Base-by-base conservation (phyloP, 2,113 vertebrate species). In the Psilopogon haemacephalus region DNA sequence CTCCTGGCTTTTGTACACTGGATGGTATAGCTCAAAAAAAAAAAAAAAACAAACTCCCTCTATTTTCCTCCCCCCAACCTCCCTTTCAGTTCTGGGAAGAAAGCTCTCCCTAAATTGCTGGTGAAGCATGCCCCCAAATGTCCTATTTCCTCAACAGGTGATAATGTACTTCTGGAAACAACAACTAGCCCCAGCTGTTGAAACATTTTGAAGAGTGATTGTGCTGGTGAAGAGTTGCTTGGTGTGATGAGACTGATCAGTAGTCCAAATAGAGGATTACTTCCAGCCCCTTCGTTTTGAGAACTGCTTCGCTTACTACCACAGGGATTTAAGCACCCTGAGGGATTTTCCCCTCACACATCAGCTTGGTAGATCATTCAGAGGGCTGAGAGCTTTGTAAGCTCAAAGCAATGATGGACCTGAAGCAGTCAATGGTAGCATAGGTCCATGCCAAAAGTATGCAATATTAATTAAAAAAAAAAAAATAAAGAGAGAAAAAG, bases 121-220 rank as follows among this genome's bases (percentile, higher is more conserved):
- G 54, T 8, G 59, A 85, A 76, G 64, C 8, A 0, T 63, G 54
- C 27, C 55, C 63, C 28, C 55, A 67, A 55, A 87, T 79, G 46
- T 85, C 64, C 71, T 54, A n/a, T 71, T 89, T 95, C 59, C 55
- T 89, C 88, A 80, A 79, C 52, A 83, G 81, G 78, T 85, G 74
- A 94, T 55, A 79, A 70, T 48, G 23, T 79, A 83, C 63, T 79
- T 69, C 60, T 62, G 63, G 64, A 83, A 84, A 74, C 35, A 37
- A 76, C 59, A 83, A 58, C 74, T 23, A 87, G 26, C 8, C 32
- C 32, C 77, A 87, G 78, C 48, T 89, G 81, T 35, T 72, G 68
- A 73, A 95, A 89, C 26, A 46, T 37, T 70, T 28, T 79, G 74
- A 84, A 86, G 63, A 50, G 5, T 42, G 28, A 40, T 59, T 67